phyloP scores from a whole-genome alignment of 2,888 invertebrate species.

The Myathropa florea region DNA sequence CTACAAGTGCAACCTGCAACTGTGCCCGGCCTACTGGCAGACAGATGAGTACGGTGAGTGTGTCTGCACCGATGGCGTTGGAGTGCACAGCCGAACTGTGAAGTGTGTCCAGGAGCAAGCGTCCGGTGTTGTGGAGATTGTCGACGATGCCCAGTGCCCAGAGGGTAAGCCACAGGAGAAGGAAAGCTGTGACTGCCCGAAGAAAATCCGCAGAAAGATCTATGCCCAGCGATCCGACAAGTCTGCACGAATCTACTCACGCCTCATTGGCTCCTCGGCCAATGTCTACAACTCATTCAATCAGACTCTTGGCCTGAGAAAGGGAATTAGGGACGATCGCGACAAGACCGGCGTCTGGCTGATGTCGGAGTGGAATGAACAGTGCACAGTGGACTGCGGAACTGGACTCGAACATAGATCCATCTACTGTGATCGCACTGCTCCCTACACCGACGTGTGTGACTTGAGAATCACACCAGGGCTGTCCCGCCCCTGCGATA shows the following conservation, averaged over 20 bases:
- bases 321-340: constrained; percentile 73
- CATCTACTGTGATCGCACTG: constrained; percentile 84
- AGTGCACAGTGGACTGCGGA: constrained; percentile 88
- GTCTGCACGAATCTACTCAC: constrained; percentile 71
- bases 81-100: constrained; percentile 86
- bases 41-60: constrained; percentile 90
- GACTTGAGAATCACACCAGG: constrained; percentile 83
- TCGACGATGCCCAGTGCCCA: constrained; percentile 84
- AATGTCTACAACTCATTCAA: constrained; percentile 65
- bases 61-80: constrained; percentile 84
- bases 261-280: constrained; percentile 70
- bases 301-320: constrained; percentile 67
- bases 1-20: constrained; percentile 87
- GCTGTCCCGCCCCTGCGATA: constrained; percentile 84
- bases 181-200: constrained; percentile 80
- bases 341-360: constrained; percentile 76
- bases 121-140: constrained; percentile 78
- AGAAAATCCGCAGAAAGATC: constrained; percentile 72
- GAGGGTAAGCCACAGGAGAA: constrained; percentile 81
- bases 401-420: constrained; percentile 87
- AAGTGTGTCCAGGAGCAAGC: constrained; percentile 83
- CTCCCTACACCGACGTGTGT: constrained; percentile 84
- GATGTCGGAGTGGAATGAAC: constrained; percentile 76
- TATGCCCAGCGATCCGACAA: constrained; percentile 71
- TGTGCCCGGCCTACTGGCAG: constrained; percentile 91